A percentile compares a stretch with the other conserved stretches of the same genome.
Conservation (phyloP, 1,140 invertebrate genomes). For the Pogonomyrmex californicus region DNA sequence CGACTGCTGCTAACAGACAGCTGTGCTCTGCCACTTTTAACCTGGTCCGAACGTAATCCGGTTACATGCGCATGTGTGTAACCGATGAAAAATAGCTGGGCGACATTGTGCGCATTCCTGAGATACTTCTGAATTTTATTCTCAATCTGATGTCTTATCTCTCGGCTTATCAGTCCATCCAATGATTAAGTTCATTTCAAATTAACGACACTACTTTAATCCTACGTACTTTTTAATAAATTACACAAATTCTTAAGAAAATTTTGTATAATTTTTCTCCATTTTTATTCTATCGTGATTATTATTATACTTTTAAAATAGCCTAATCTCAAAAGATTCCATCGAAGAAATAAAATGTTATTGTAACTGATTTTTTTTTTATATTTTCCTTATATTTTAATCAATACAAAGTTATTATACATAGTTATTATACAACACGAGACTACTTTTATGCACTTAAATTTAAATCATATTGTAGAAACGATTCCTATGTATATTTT, state of each 20-base stretch:
- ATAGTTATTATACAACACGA: background rate
- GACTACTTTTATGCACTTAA: background rate
- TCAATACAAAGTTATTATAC: background rate
- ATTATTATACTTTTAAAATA: background rate
- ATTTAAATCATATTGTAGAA: background rate
- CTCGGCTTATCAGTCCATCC: too few species aligned
- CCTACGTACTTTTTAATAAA: too few species aligned
- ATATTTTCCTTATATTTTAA: background rate
- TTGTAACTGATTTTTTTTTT: background rate
- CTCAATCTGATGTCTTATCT: background rate
- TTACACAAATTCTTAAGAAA: too few species aligned
- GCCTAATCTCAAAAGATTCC: background rate
- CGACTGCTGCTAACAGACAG: constrained; percentile 10
- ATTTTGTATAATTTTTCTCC: background rate
- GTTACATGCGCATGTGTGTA: constrained; percentile 40
- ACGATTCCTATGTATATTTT: background rate
- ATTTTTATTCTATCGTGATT: background rate
- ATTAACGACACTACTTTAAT: background rate
- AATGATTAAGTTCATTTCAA: background rate
- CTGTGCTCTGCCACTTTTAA: constrained; percentile 53
- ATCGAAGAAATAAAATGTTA: background rate
- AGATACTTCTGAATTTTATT: background rate
- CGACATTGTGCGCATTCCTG: constrained; percentile 34
- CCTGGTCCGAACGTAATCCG: constrained; percentile 39
- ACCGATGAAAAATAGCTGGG: constrained; percentile 23